Evolutionary conservation across 2,888 invertebrate species (phyloP), one percentile per base, ranked within the genome.

Genomic region (Andrena bicolor): DNA sequence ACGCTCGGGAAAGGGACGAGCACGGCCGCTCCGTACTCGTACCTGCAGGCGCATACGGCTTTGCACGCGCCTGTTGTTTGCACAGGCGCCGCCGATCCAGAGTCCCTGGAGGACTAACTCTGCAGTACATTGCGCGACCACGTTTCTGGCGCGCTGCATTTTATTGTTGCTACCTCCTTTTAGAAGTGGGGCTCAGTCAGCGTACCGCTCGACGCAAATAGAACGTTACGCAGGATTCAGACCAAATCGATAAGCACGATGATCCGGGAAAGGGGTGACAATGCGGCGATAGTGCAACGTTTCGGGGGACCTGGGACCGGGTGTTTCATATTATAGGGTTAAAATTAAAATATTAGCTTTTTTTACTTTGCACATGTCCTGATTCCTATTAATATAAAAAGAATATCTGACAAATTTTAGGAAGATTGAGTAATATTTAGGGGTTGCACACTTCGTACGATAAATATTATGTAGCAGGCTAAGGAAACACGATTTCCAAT

Each of bases 151-250:
- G 74, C 72, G 60, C 64, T 78, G 86, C 76, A 77, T 87, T 88
- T 87, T 87, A 89, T 88, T 89, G 81, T 68, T 80, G 65, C 60
- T 79, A 83, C 82, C 84, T 86, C 71, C 80, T 84, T 86, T 79
- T 65, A n/a, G 35, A 74, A 80, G 53, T 41, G 30, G 32, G 69
- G 53, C 72, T 65, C 75, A 51, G 64, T 69, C 66, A 7, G 63
- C 49, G 23, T 23, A 56, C 20, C 35, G 58, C 53, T 20, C 28
- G 2, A 32, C 60, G 56, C 68, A 32, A 64, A 30, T 56, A 49
- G 26, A 63, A 64, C 48, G 63, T 13, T 13, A 48, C 13, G 32
- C 28, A 16, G 26, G 66, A 49, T 70, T 16, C 26, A n/a, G 58
- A 49, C 2, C 63, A 53, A 72, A 61, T 80, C 80, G 72, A 66